Base-by-base conservation (phyloP, 2,797 vertebrate species). In the Sebastes steindachneri region DNA sequence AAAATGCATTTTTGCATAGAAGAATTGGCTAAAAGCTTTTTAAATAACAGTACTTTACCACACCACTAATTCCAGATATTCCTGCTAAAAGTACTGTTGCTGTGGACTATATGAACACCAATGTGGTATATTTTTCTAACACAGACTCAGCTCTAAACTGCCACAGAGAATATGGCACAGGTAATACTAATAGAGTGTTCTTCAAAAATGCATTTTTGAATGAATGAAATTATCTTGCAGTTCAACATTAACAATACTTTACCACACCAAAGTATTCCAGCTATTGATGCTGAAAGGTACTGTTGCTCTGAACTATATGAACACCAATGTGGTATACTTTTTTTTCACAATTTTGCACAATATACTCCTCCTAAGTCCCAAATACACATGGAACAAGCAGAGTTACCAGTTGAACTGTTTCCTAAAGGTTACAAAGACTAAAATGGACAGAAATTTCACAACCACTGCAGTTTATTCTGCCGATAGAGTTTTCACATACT, bases 311-410 rank as follows among this genome's bases (percentile, higher is more conserved):
- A 87, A 85, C 89, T 91, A 88, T 91, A 90, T 84, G 88, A 94
- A 94, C 92, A 95, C 92, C 92, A 92, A 93, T 90, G 90, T 94
- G 90, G 90, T 91, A 90, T 93, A 92, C 84, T 19, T 80, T 78
- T 74, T 65, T 86, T 75, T 75, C 62, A 82, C 33, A 77, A 53
- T 87, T 86, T 83, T 78, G 78, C 83, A 91, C 82, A 83, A 86
- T 65, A 86, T 82, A 90, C 69, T 91, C 71, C 66, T 93, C 71
- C 87, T 92, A 84, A 89, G 59, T 83, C 87, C 83, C 82, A 86
- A 85, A 88, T 84, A 87, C 75, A 85, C 72, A 77, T 74, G 57
- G 91, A 90, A 88, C 78, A 80, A 88, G 73, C 79, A 81, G 72
- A 73, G 75, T 77, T 85, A 88, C 68, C 75, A 51, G 66, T 25